phyloP scores from a whole-genome alignment of 2,113 vertebrate species.

The Stegostoma tigrinum region DNA sequence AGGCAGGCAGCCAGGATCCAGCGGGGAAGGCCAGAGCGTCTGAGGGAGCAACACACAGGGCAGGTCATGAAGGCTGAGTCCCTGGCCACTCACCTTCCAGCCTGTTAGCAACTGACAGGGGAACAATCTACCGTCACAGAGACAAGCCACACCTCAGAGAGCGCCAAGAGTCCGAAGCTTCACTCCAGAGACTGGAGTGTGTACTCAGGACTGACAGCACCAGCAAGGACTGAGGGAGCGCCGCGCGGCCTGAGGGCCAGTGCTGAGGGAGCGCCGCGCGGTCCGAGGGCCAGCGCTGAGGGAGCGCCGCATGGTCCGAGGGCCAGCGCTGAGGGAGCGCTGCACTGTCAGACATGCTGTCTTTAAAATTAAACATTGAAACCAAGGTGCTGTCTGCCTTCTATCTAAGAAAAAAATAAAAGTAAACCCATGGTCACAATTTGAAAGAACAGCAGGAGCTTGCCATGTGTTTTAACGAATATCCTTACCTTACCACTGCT shows the following conservation, averaged over 20 bases:
- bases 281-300: too few species aligned
- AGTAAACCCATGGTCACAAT: not conserved
- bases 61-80: not conserved
- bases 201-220: not conserved
- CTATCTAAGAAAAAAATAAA: not conserved
- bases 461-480: too few species aligned
- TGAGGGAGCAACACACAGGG: slow-evolving; percentile 45
- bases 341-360: not conserved
- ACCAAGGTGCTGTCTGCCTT: not conserved
- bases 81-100: too few species aligned
- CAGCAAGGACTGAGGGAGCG: not conserved
- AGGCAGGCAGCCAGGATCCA: slow-evolving; percentile 92
- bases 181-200: not conserved
- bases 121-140: not conserved
- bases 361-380: not conserved
- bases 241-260: too few species aligned
- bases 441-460: not conserved
- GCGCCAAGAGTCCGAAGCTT: not conserved
- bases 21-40: slow-evolving; percentile 87
- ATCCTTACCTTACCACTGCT: not conserved
- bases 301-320: too few species aligned
- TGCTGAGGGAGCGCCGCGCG: too few species aligned
- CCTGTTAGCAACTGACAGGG: not conserved
- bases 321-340: not conserved
- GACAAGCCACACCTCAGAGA: not conserved